Conservation (phyloP, 2,113 vertebrate species). For the Salvelinus sp. region DNA sequence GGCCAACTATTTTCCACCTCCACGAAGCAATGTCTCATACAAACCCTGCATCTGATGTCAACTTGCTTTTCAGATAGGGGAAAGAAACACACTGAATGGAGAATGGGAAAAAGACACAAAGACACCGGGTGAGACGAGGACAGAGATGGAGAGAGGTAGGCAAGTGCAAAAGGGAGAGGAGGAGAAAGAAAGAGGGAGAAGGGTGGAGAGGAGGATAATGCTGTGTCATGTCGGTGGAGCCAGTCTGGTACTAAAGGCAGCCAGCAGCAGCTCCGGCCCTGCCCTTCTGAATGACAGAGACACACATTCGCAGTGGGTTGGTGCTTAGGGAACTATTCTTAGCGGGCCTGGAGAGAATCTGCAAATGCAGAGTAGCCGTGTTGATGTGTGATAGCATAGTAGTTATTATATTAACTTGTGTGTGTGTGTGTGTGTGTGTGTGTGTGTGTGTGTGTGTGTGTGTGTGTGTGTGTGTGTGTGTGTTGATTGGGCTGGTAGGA, state of each 20-base stretch:
- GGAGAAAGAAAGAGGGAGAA: background rate
- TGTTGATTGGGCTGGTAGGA: too few relatives aligned
- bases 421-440: background rate
- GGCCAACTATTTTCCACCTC: too few relatives aligned
- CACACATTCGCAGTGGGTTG: too few relatives aligned
- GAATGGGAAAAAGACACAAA: background rate
- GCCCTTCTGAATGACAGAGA: slow-evolving; percentile 23
- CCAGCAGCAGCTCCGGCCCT: background rate
- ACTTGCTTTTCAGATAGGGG: background rate
- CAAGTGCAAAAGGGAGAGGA: background rate
- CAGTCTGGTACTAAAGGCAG: slow-evolving; percentile 24
- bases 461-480: background rate
- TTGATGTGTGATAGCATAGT: too few relatives aligned
- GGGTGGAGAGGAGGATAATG: slow-evolving; percentile 5
- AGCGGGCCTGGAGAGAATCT: background rate
- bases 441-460: background rate
- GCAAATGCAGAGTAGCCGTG: background rate
- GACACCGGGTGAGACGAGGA: background rate
- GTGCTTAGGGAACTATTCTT: background rate
- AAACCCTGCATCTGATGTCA: too few relatives aligned
- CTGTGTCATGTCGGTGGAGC: slow-evolving; percentile 34
- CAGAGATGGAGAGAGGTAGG: background rate
- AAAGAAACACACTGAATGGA: background rate
- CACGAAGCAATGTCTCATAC: too few relatives aligned
- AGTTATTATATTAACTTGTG: background rate